Evolutionary conservation across 1,140 invertebrate genomes (phyloP).

Genomic region (Drosophila burlai): DNA sequence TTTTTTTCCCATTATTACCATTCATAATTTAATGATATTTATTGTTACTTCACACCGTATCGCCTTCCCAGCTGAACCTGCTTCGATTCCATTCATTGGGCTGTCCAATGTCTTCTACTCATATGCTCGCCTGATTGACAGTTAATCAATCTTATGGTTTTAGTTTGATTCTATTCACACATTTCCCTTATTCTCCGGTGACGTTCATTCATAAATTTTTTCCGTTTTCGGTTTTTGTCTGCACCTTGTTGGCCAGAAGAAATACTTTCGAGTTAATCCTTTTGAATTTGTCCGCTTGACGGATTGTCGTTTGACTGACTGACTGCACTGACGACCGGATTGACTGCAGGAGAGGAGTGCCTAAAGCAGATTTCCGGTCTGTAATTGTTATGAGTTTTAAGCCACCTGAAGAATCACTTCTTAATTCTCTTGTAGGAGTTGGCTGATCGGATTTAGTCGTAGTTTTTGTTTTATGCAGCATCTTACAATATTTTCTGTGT

Average conservation of each 20-base stretch:
- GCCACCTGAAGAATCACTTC: conserved; percentile 30
- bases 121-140: conserved; percentile 68
- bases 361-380: conserved; percentile 78
- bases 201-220: conserved; percentile 38
- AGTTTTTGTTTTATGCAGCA: background rate
- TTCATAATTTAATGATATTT: conserved; percentile 71
- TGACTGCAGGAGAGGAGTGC: conserved; percentile 44
- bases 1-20: conserved; percentile 35
- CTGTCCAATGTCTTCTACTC: conserved; percentile 34
- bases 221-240: conserved; percentile 25
- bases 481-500: background rate
- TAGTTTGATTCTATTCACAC: conserved; percentile 73
- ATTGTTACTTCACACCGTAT: conserved; percentile 43
- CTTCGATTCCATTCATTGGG: conserved; percentile 70
- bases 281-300: conserved; percentile 72
- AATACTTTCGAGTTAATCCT: conserved; percentile 74
- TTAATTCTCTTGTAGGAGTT: conserved; percentile 63
- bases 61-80: conserved; percentile 51
- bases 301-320: conserved; percentile 71
- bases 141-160: conserved; percentile 77
- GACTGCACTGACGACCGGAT: conserved; percentile 30
- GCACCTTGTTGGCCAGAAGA: conserved; percentile 50
- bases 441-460: conserved; percentile 40
- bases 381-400: conserved; percentile 75
- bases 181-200: conserved; percentile 59